Conservation (phyloP, 1,140 invertebrate genomes). For the Physella acuta region DNA sequence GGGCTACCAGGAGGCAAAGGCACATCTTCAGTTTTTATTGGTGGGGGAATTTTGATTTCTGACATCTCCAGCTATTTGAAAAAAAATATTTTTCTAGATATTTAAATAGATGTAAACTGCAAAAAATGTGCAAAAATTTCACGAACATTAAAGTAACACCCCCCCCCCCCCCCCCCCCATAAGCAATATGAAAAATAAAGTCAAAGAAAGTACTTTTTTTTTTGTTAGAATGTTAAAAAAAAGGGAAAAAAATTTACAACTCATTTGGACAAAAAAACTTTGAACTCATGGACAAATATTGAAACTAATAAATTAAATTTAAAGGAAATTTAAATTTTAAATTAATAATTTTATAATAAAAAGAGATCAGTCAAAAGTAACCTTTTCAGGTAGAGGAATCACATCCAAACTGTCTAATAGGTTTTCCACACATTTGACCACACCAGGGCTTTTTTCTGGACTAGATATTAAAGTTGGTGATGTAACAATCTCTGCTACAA, state of each 20-base stretch:
- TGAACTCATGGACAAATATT: too few species aligned
- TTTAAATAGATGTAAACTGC: too few species aligned
- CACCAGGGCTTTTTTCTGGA: neutral
- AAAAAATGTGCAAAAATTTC: too few species aligned
- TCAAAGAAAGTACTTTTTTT: neutral
- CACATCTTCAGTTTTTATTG: constrained; percentile 26
- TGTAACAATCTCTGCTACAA: too few species aligned
- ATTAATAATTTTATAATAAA: neutral
- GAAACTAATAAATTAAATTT: too few species aligned
- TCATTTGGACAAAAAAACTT: too few species aligned
- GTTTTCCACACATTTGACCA: neutral
- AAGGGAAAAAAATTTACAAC: neutral
- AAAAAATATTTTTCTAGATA: too few species aligned
- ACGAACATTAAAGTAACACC: neutral
- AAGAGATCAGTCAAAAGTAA: neutral
- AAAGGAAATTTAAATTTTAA: too few species aligned
- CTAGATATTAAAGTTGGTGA: too few species aligned
- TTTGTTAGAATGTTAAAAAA: neutral
- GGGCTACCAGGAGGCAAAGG: constrained; percentile 23
- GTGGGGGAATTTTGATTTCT: constrained; percentile 23
- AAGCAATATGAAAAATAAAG: too few species aligned
- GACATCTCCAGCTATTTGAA: constrained; percentile 24
- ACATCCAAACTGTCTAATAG: neutral
- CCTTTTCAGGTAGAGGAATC: constrained; percentile 1
- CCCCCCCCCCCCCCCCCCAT: neutral